Evolutionary conservation across 1,140 invertebrate genomes (phyloP).

Genomic region (Drosophila sturtevanti): DNA sequence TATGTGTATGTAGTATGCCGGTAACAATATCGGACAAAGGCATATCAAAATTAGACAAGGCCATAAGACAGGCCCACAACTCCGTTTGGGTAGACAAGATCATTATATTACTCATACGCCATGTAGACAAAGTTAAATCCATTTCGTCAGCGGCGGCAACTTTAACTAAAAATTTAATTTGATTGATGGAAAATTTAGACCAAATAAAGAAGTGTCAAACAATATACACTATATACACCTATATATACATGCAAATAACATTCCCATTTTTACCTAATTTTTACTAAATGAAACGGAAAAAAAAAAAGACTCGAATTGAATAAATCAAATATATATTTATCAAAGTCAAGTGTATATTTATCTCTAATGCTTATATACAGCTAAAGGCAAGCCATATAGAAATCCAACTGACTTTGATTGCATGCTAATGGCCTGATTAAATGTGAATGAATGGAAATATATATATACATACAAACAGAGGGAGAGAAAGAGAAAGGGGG

Average conservation of each 20-base stretch:
- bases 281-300: background rate
- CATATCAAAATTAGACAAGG: background rate
- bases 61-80: background rate
- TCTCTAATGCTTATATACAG: background rate
- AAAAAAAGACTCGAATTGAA: background rate
- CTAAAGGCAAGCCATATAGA: constrained; percentile 30
- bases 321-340: constrained; percentile 5
- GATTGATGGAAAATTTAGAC: constrained; percentile 1
- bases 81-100: background rate
- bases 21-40: background rate
- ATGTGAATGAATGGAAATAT: background rate
- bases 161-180: background rate
- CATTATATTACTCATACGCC: constrained; percentile 2
- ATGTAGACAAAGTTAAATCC: constrained; percentile 8
- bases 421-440: constrained; percentile 74
- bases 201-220: background rate
- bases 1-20: background rate
- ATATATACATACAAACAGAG: background rate
- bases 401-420: constrained; percentile 40
- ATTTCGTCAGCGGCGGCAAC: background rate
- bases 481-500: background rate
- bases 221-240: background rate
- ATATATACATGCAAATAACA: background rate
- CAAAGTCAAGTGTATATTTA: background rate
- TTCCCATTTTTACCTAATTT: background rate